Evolutionary conservation across 2,797 vertebrate genomes (phyloP), one percentile per base, ranked within the genome.

Genomic region (Uromys caudimaculatus): DNA sequence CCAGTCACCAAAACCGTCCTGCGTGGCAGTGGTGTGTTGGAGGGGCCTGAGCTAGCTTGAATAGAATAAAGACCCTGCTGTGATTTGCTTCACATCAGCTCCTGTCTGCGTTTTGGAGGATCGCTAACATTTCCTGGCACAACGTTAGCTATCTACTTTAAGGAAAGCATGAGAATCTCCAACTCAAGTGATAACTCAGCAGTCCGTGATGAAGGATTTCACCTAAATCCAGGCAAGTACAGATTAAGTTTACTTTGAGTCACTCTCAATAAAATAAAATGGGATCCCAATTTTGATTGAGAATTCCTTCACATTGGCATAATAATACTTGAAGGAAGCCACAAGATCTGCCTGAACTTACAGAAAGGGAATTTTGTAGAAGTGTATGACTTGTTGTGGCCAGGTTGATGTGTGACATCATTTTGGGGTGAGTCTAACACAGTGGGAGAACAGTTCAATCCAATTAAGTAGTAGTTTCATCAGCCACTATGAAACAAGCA

Each of bases 211-310:
- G 6, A 76, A 27, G 1, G 24, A 56, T 67, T 78, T 93, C 41
- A 93, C 5, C 11, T 47, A 86, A 87, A 93, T 27, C 58, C 76
- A 87, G 12, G 35, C 16, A 23, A 17, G 12, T 41, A 58, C 14
- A 93, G 38, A n/a, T 87, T 79, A 83, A 71, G 90, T 24, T 87
- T 27, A 6, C 23, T 83, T 90, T 44, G 21, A 90, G 29, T 78
- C 69, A 85, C 47, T 89, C 82, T 58, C 71, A 78, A 73, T 77
- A 77, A 73, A 27, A 27, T 87, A 38, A 79, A 83, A 79, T 86
- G 27, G 12, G 13, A 76, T 62, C 89, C 82, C 83, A 86, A 58
- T 69, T 84, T 84, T 23, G 69, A n/a, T 75, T 21, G 44, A 12
- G 87, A 88, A 73, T 56, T 23, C 3, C 17, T 94, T 90, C 35